Evolutionary conservation across 2,113 vertebrate species (phyloP).

Genomic region (Greenwoodochromis staneri): DNA sequence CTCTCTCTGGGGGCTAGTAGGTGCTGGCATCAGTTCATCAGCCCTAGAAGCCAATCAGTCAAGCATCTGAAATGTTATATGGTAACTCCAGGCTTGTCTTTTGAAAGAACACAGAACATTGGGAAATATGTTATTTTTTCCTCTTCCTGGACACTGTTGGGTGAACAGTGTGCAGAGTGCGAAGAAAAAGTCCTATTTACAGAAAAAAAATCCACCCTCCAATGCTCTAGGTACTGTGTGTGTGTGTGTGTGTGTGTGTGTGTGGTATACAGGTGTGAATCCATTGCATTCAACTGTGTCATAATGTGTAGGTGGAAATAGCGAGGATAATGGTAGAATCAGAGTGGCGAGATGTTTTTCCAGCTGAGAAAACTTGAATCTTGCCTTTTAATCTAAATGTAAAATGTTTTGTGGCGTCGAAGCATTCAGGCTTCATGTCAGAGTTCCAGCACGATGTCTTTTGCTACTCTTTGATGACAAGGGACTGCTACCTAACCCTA

Average conservation of each 20-base stretch:
- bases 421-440: not conserved
- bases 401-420: not conserved
- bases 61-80: not conserved
- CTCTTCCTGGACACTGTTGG: not conserved
- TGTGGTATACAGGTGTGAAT: not conserved
- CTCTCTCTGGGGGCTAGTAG: not conserved
- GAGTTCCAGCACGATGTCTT: not conserved
- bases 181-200: not conserved
- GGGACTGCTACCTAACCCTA: not conserved
- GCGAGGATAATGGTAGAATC: not conserved
- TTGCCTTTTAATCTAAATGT: not conserved
- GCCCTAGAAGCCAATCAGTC: not conserved
- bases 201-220: not conserved
- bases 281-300: not conserved
- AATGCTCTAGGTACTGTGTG: not conserved
- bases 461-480: not conserved
- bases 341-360: not conserved
- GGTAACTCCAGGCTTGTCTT: not conserved
- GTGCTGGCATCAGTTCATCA: constrained; percentile 19
- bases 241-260: not conserved
- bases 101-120: not conserved
- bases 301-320: not conserved
- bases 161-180: not conserved
- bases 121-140: not conserved
- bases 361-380: not conserved